Conservation (phyloP, 2,797 vertebrate species). For the Picus viridis region DNA sequence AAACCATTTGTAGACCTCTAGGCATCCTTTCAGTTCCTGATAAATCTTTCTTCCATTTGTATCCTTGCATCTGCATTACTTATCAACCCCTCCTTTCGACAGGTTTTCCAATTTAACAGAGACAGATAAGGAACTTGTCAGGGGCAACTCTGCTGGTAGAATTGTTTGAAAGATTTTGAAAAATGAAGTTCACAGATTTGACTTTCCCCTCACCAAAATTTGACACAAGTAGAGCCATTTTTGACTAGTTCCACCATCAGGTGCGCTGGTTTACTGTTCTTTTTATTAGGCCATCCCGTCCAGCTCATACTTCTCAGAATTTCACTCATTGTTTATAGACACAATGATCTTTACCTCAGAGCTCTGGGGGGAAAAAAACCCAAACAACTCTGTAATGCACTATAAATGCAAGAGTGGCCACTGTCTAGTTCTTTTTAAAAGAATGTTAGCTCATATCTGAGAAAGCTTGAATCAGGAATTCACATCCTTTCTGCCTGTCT, state of each 20-base stretch:
- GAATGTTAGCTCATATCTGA: not conserved
- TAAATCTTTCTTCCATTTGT: conserved; percentile 37
- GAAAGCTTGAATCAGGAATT: not conserved
- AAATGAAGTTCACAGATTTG: not conserved
- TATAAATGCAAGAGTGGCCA: not conserved
- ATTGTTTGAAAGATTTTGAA: not conserved
- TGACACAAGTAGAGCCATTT: not conserved
- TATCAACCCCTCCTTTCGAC: not conserved
- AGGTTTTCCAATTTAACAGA: not conserved
- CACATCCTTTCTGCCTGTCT: not conserved
- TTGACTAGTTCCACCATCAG: not conserved
- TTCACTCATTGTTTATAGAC: not conserved
- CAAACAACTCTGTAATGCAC: not conserved
- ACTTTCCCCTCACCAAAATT: not conserved
- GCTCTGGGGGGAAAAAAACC: not conserved
- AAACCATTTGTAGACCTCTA: not conserved
- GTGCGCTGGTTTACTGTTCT: not conserved
- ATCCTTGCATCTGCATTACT: not conserved
- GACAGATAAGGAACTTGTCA: not conserved
- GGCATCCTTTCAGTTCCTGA: conserved; percentile 5
- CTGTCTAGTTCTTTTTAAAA: not conserved
- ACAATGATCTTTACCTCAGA: not conserved
- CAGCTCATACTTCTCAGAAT: not conserved
- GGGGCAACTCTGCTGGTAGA: not conserved
- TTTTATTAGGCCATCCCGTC: not conserved